Conservation (phyloP, 2,113 vertebrate genomes). For the Labeo rohita region DNA sequence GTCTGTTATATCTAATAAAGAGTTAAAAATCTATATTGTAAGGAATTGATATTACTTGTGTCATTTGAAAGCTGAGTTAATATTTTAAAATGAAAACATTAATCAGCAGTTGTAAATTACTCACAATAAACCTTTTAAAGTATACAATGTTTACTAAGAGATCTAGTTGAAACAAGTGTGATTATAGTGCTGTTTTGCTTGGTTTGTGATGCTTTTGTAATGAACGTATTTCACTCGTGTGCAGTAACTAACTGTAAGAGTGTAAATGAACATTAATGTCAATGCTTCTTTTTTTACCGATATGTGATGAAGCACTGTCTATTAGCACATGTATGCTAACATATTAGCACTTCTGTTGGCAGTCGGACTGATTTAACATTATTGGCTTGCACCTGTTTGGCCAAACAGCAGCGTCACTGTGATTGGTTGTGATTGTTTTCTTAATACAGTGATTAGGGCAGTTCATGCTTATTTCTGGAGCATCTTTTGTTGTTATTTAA, state of each 20-base stretch:
- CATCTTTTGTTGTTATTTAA: not conserved
- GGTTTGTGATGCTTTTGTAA: slow-evolving; percentile 33
- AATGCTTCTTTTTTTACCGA: not conserved
- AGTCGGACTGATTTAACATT: not conserved
- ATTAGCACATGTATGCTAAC: not conserved
- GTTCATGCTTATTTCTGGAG: not conserved
- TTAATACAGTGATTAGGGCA: slow-evolving; percentile 12
- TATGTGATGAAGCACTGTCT: not conserved
- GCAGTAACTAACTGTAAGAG: slow-evolving; percentile 15
- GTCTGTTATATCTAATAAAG: not conserved
- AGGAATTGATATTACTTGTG: not conserved
- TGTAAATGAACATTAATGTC: not conserved
- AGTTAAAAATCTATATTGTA: not conserved
- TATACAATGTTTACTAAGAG: not conserved
- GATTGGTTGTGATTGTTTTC: slow-evolving; percentile 18
- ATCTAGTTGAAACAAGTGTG: not conserved
- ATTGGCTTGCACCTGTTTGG: slow-evolving; percentile 9
- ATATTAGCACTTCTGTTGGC: not conserved
- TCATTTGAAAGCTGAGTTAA: not conserved
- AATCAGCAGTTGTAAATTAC: not conserved
- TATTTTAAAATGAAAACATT: not conserved
- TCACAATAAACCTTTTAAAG: not conserved
- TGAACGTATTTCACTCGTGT: not conserved
- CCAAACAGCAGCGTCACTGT: slow-evolving; percentile 18
- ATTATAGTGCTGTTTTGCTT: slow-evolving; percentile 20